Evolutionary conservation across 1,140 invertebrate species (phyloP), one percentile per base, ranked within the genome.

Genomic region (Ceratosolen solmsi): DNA sequence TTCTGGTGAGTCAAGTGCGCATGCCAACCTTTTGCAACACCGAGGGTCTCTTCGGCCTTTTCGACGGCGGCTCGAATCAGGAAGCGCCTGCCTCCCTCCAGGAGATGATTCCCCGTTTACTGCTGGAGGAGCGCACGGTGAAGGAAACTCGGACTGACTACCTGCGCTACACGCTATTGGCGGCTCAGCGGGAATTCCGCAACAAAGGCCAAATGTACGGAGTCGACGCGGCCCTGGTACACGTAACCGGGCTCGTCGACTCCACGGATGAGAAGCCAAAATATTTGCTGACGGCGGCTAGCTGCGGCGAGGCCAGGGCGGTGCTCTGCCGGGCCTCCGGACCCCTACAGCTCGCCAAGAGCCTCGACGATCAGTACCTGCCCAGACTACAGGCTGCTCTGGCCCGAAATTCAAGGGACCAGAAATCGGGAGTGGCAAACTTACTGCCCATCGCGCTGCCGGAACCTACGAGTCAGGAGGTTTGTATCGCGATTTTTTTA

Each of bases 21-120:
- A 92, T 96, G 80, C 94, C 95, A 46, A 93, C 94, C 25, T 96
- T 96, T 88, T 95, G 95, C 85, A 95, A 95, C 81, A 93, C 93
- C 38, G 96, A 97, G 90, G 95, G 95, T 1, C 90, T 97, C 0
- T 95, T 97, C 86, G 96, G 96, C 30, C 93, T 97, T 82, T 96
- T 97, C 86, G 96, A 97, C 86, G 95, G 95, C 0, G 94, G 95
- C 85, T 94, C 93, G 71, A 95, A 95, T 85, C 94, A 92, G 63
- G 93, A 94, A 86, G 93, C 95, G 25, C 94, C 94, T 15, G 93
- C 92, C 84, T 92, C 94, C 33, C 92, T 97, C 68, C 94, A 95
- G 72, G 94, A 95, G 86, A 93, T 94, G 77, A 94, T 96, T 75
- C 96, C 96, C 0, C 93, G 95, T 49, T 93, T 96, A 20, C 89